Percentiles rank a stretch among this genome's conserved stretches.
phyloP scores from a whole-genome alignment of 1,140 invertebrate species.

The Elymnias hypermnestra region DNA sequence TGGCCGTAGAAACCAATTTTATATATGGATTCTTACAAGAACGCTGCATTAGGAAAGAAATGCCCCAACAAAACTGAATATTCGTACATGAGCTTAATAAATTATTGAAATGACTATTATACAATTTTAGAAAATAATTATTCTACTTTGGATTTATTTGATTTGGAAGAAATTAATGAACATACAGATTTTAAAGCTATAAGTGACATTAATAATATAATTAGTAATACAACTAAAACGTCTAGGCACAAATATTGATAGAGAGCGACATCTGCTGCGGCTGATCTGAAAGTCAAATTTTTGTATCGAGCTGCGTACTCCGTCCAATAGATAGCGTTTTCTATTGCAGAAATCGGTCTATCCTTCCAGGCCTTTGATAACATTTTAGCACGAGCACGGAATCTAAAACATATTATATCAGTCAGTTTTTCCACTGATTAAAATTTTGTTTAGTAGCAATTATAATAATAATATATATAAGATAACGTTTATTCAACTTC shows the following conservation, averaged over 20 bases:
- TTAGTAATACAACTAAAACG: constrained; percentile 22
- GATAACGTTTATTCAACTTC: too few species aligned
- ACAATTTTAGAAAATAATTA: too few species aligned
- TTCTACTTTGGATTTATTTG: constrained; percentile 3
- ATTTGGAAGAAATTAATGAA: too few species aligned
- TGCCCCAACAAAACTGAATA: too few species aligned
- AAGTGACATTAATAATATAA: neutral
- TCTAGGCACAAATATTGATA: too few species aligned
- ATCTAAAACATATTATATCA: too few species aligned
- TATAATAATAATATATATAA: too few species aligned
- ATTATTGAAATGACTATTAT: neutral
- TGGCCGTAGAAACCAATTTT: too few species aligned
- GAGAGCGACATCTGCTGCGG: constrained; percentile 32
- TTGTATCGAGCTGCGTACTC: constrained; percentile 74
- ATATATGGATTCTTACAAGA: too few species aligned
- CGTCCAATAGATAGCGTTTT: constrained; percentile 76
- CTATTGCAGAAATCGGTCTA: constrained; percentile 65
- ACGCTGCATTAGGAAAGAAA: too few species aligned
- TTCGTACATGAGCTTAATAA: neutral
- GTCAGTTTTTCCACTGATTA: too few species aligned
- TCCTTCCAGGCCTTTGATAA: constrained; percentile 77
- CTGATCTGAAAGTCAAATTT: constrained; percentile 58
- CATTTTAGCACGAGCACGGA: constrained; percentile 55
- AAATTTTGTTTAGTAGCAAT: too few species aligned
- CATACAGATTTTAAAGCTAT: neutral